Conservation (phyloP, 1,140 invertebrate species). For the Sarcophaga bullata region DNA sequence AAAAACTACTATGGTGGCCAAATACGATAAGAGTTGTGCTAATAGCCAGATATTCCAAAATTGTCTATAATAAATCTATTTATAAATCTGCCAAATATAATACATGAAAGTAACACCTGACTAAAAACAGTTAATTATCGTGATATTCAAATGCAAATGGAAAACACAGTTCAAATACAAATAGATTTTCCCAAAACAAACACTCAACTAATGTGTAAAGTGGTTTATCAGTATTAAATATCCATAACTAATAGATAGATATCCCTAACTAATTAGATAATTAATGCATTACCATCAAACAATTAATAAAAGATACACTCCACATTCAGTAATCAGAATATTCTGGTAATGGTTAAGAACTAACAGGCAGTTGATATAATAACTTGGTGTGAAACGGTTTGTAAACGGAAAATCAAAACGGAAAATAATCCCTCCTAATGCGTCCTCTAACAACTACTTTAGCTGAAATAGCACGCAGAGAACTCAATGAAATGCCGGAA, state of each 20-base stretch:
- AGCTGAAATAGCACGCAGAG: slow-evolving; percentile 68
- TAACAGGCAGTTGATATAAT: background rate
- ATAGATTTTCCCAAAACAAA: background rate
- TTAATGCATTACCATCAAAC: slow-evolving; percentile 16
- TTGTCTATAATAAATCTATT: no score
- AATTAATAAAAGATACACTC: background rate
- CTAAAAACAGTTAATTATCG: no score
- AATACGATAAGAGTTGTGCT: no score
- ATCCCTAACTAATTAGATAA: background rate
- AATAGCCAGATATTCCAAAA: no score
- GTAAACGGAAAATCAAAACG: background rate
- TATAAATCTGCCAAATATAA: no score
- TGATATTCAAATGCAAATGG: no score
- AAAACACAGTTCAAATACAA: no score
- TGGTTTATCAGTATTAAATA: slow-evolving; percentile 10
- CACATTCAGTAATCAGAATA: background rate
- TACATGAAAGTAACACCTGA: no score
- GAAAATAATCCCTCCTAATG: slow-evolving; percentile 45
- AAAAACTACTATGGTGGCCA: no score
- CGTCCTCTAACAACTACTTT: slow-evolving; percentile 65
- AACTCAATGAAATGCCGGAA: slow-evolving; percentile 72
- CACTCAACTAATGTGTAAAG: background rate
- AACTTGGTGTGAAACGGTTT: background rate
- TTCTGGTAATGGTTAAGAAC: background rate
- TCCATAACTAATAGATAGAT: background rate